phyloP scores from a whole-genome alignment of 2,888 invertebrate species.

The Dryobotodes eremita region DNA sequence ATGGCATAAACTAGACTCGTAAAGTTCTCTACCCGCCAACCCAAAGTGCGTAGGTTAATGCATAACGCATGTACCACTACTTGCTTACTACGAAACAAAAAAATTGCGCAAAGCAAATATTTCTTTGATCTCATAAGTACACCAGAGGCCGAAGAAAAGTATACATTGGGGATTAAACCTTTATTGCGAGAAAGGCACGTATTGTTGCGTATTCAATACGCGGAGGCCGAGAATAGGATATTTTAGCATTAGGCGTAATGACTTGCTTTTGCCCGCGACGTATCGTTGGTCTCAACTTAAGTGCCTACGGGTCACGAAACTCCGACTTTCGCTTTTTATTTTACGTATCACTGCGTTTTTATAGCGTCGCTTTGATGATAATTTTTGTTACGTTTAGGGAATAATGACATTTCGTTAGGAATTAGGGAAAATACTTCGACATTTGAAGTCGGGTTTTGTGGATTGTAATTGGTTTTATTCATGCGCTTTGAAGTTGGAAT shows the following conservation, averaged over 20 bases:
- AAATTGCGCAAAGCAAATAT: slow-evolving; percentile 56
- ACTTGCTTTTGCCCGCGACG: slow-evolving; percentile 63
- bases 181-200: slow-evolving; percentile 65
- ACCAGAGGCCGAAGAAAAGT: slow-evolving; percentile 64
- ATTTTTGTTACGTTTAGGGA: slow-evolving; percentile 54
- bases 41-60: slow-evolving; percentile 56
- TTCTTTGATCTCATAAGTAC: slow-evolving; percentile 72
- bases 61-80: slow-evolving; percentile 56
- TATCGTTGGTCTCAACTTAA: slow-evolving; percentile 62
- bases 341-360: slow-evolving; percentile 55
- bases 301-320: slow-evolving; percentile 62
- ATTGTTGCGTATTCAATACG: slow-evolving; percentile 71
- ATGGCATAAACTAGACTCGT: slow-evolving; percentile 27
- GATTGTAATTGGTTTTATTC: slow-evolving; percentile 12
- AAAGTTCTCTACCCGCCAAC: slow-evolving; percentile 32
- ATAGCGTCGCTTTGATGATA: slow-evolving; percentile 55
- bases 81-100: slow-evolving; percentile 53
- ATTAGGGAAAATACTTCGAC: slow-evolving; percentile 42
- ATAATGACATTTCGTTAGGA: slow-evolving; percentile 48
- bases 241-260: slow-evolving; percentile 69
- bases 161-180: slow-evolving; percentile 68
- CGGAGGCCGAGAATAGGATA: slow-evolving; percentile 64
- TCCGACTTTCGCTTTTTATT: slow-evolving; percentile 56
- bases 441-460: slow-evolving; percentile 19
- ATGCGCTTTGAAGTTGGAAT: background rate